Evolutionary conservation across 2,888 invertebrate species (phyloP), one percentile per base, ranked within the genome.

Genomic region (Oscheius sp.): DNA sequence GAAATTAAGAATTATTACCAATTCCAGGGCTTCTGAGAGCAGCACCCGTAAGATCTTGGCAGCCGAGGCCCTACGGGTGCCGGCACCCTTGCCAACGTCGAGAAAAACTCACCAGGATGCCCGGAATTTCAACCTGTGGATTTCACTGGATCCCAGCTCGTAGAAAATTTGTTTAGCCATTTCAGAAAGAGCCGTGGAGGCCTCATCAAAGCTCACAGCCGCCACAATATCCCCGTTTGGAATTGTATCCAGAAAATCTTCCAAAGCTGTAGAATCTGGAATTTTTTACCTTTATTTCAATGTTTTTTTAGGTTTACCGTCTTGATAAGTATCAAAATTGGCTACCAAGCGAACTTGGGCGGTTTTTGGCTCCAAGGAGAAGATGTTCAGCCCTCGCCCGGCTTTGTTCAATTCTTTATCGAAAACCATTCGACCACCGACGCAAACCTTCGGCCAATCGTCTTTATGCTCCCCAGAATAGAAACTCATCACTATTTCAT

Each of bases 331-430:
- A 82, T 92, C 92, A 86, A 91, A 91, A 78, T 90, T 90, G 41
- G 89, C 89, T 0, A 90, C 89, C 45, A 89, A 85, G 3, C 89
- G 86, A 1, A 91, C 89, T 73, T 89, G 87, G 35, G 89, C 89
- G 18, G 89, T 89, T 23, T 88, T 87, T 6, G 89, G 87, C 76
- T 91, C 90, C 45, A 91, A 85, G 1, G 91, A 87, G 0, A 90
- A 91, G 41, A 91, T 86, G 83, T 92, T 92, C 66, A 92, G 86
- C 0, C 92, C 92, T 66, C 92, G 88, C 2, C 91, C 91, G 18
- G 90, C 91, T 69, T 89, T 89, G 81, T 91, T 91, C 35, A 91
- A 75, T 13, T 72, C 72, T 66, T 76, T 76, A 43, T 81, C 80
- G 75, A 81, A 79, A 1, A 78, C 52, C 58, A 81, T 70, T 85